phyloP scores from a whole-genome alignment of 2,888 invertebrate genomes.

The Calliopum simillimum region DNA sequence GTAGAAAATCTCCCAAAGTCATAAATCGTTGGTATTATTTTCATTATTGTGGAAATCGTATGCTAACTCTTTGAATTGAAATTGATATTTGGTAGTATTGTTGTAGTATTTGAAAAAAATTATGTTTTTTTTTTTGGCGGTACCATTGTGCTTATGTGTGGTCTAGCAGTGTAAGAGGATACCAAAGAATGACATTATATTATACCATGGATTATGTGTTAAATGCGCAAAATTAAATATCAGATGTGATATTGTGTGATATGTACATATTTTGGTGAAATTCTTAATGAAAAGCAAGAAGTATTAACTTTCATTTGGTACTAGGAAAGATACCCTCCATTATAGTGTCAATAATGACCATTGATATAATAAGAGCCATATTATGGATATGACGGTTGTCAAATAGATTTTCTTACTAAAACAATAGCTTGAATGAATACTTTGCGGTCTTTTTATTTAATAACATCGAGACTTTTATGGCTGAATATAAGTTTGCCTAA shows the following conservation, averaged over 20 bases:
- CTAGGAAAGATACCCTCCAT: too few relatives aligned
- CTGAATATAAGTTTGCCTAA: too few relatives aligned
- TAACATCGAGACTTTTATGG: too few relatives aligned
- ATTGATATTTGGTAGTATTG: conserved; percentile 32
- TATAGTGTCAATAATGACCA: too few relatives aligned
- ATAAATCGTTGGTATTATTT: not conserved
- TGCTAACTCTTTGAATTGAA: conserved; percentile 8
- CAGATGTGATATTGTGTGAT: too few relatives aligned
- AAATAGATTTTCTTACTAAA: too few relatives aligned
- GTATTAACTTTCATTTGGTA: too few relatives aligned
- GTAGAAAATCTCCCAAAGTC: not conserved
- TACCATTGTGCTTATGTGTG: not conserved
- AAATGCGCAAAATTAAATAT: conserved; percentile 5
- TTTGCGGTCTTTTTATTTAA: too few relatives aligned
- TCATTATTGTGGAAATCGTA: not conserved
- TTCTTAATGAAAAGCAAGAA: too few relatives aligned
- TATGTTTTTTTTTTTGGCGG: conserved; percentile 8
- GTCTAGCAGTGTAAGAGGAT: conserved; percentile 26
- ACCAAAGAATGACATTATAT: not conserved
- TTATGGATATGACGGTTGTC: too few relatives aligned
- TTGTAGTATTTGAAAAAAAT: not conserved
- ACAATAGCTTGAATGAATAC: too few relatives aligned
- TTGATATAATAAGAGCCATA: too few relatives aligned
- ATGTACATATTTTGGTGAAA: not conserved
- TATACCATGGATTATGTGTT: conserved; percentile 31